These are phyloP conservation scores for Caiman crocodilus DNA, from an alignment of 2,797 vertebrate genomes.

Conservation along the genomic window DNA sequence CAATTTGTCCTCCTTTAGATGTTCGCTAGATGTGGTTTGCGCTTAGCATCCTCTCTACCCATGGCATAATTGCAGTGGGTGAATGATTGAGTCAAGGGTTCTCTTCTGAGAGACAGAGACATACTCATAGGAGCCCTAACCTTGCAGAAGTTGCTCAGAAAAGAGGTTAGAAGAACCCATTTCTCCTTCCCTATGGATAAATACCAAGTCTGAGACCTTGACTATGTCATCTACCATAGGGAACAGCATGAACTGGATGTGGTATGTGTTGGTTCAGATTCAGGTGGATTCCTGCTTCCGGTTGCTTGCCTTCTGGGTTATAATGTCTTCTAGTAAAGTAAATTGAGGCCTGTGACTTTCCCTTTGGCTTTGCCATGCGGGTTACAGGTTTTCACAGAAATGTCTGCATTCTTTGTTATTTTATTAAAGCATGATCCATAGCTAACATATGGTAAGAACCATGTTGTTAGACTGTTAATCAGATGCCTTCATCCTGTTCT, in stretches of 20 bases:
- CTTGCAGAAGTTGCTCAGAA: rapidly evolving
- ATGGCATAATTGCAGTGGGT: not conserved
- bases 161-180: not conserved
- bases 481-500: not conserved
- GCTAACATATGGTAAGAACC: not conserved
- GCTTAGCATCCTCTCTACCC: not conserved
- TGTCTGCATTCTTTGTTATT: not conserved
- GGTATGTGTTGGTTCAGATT: not conserved
- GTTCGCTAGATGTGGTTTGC: not conserved
- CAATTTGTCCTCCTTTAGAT: not conserved
- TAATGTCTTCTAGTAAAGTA: not conserved
- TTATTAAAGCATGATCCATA: not conserved
- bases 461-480: rapidly evolving
- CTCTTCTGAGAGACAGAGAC: too few relatives aligned
- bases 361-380: not conserved
- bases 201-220: not conserved
- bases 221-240: not conserved
- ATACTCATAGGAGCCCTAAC: not conserved
- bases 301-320: not conserved
- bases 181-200: not conserved
- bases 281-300: not conserved
- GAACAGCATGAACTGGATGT: not conserved
- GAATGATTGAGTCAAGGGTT: not conserved
- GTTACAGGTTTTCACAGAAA: too few relatives aligned
- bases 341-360: not conserved